Evolutionary conservation across 2,113 vertebrate genomes (phyloP).

Genomic region (Centropus bengalensis): DNA sequence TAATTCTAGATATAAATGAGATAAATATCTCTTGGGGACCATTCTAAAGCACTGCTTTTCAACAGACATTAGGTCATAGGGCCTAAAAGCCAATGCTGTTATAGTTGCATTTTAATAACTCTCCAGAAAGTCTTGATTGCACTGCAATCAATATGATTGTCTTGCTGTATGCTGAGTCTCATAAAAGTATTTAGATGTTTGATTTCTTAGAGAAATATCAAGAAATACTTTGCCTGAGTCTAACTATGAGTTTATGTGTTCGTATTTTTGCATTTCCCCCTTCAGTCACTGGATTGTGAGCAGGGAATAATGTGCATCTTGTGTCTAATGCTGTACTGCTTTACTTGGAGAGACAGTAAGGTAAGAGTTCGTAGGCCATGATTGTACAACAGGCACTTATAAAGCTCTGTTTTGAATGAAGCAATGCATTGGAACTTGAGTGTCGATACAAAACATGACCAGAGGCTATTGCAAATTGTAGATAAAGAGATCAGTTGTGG

Average conservation of each 20-base stretch:
- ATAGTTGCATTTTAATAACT: neutral
- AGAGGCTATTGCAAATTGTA: neutral
- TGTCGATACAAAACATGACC: neutral
- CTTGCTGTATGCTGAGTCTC: neutral
- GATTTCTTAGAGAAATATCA: neutral
- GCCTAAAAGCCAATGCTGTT: neutral
- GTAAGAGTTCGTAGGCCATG: neutral
- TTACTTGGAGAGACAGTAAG: neutral
- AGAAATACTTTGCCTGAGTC: neutral
- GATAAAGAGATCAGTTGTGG: neutral
- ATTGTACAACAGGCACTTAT: neutral
- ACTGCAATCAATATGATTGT: neutral
- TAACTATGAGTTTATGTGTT: neutral
- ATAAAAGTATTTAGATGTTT: neutral
- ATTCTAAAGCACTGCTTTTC: neutral
- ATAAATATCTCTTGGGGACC: neutral
- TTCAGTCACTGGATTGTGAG: neutral
- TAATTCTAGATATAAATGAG: neutral
- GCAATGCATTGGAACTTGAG: neutral
- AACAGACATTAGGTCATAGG: no score
- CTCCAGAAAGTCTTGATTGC: neutral
- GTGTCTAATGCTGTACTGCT: neutral
- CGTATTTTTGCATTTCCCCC: neutral
- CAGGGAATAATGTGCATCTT: neutral
- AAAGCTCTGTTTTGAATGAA: neutral